Evolutionary conservation across 2,113 vertebrate genomes (phyloP), one percentile per base, ranked within the genome.

Genomic region (Hippocampus barbouri): DNA sequence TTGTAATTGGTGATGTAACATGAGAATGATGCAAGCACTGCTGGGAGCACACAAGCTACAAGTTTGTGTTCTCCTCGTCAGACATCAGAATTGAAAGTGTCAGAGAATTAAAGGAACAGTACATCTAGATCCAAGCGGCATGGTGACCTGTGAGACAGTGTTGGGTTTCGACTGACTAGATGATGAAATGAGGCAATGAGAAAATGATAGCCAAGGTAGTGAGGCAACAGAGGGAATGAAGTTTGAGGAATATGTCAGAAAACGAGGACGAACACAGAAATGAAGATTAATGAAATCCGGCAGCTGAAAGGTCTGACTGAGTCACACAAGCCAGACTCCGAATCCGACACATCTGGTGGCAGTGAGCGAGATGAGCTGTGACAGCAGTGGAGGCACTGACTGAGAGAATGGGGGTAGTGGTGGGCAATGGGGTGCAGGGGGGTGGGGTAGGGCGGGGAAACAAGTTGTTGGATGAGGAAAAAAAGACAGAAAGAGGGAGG

Each of bases 261-360:
- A 7, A 23, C 47, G 64, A 69, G 0, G 4, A 65, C 30, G 34
- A 68, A 30, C 47, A 10, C 20, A 18, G 66, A 69, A 41, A 78
- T 75, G 79, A 62, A 78, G 79, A 86, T 75, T 67, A 79, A 71
- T 83, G 66, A 47, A 47, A 23, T 66, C 66, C 66, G 76, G 75
- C 63, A 62, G 65, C 43, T 73, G 27, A 75, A 72, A 68, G 1
- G 57, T 9, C 40, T 21, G 60, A 79, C 38, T 71, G 71, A 77
- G 78, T 57, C 21, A n/a, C 38, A 62, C 73, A 75, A 66, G 71
- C 51, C 51, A 23, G 69, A 74, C 62, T 68, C 15, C 68, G 65
- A 43, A 25, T 67, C 5, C 8, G 79, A 77, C 75, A 80, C 75
- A 77, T 57, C 69, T 78, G 84, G 70, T 7, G 63, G 77, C 68